Conservation (phyloP, 2,797 vertebrate genomes). For the Enteromius treurensis region DNA sequence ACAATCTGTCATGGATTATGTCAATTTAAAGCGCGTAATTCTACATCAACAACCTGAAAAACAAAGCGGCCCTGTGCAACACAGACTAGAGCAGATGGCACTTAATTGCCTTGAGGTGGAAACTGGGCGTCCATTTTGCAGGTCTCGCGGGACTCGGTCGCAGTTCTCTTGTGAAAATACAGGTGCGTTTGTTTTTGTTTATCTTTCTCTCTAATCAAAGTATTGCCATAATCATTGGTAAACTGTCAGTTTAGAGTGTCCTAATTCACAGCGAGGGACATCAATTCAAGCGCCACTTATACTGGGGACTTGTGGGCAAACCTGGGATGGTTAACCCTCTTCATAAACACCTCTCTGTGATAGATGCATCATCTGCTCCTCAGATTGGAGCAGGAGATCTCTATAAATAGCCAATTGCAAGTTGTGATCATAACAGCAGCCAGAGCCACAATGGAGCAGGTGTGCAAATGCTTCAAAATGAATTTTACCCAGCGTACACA, state of each 20-base stretch:
- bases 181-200: conserved; percentile 58
- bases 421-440: conserved; percentile 57
- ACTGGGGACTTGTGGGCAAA: conserved; percentile 23
- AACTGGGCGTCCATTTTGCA: conserved; percentile 61
- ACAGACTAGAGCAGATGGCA: conserved; percentile 59
- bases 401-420: conserved; percentile 58
- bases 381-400: conserved; percentile 55
- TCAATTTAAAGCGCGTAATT: conserved; percentile 60
- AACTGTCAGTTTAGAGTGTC: conserved; percentile 49
- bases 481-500: conserved; percentile 46
- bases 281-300: conserved; percentile 39
- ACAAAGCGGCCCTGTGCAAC: conserved; percentile 33
- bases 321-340: conserved; percentile 34
- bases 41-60: conserved; percentile 52
- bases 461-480: conserved; percentile 60
- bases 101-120: conserved; percentile 61
- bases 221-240: conserved; percentile 44
- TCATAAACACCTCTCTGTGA: conserved; percentile 47
- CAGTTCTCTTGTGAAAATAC: conserved; percentile 49
- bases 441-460: conserved; percentile 57
- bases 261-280: conserved; percentile 30
- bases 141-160: conserved; percentile 44
- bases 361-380: conserved; percentile 58
- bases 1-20: conserved; percentile 57
- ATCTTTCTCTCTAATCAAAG: conserved; percentile 49